Evolutionary conservation across 2,113 vertebrate genomes (phyloP).

Genomic region (Xiphophorus hellerii): DNA sequence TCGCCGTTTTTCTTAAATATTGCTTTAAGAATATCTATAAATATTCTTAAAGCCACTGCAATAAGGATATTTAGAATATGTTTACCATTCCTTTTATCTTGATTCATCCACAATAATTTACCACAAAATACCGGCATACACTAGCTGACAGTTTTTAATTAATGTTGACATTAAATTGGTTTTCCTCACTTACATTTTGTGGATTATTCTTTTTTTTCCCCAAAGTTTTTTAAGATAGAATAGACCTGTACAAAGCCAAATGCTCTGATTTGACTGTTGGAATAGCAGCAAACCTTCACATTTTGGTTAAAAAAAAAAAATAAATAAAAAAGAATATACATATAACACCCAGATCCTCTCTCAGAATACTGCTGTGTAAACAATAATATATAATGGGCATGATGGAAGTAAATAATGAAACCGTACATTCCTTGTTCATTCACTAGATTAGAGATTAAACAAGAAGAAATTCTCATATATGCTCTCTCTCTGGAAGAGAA

Average conservation of each 20-base stretch:
- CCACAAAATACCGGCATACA: neutral
- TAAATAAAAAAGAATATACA: neutral
- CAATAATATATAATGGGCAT: conserved; percentile 13
- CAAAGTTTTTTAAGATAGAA: neutral
- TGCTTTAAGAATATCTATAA: too few species aligned
- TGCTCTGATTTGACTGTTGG: conserved; percentile 37
- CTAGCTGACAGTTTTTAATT: neutral
- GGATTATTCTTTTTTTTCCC: neutral
- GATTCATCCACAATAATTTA: neutral
- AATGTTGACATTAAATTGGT: conserved; percentile 8
- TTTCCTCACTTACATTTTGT: neutral
- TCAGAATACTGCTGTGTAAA: conserved; percentile 51
- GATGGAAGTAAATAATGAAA: conserved; percentile 41
- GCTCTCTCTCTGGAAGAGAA: conserved; percentile 35
- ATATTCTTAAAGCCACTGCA: neutral
- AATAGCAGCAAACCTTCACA: conserved; percentile 25
- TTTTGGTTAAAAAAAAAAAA: conserved; percentile 4
- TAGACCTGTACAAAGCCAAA: conserved; percentile 1
- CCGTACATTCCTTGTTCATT: conserved; percentile 71
- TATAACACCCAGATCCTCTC: conserved; percentile 24
- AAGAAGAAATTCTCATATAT: conserved; percentile 74
- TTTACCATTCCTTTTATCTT: neutral
- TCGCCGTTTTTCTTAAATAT: too few species aligned
- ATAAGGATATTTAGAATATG: neutral
- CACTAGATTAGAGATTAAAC: conserved; percentile 69